Base-by-base conservation (phyloP, 2,113 vertebrate genomes). In the Arenaria interpres region DNA sequence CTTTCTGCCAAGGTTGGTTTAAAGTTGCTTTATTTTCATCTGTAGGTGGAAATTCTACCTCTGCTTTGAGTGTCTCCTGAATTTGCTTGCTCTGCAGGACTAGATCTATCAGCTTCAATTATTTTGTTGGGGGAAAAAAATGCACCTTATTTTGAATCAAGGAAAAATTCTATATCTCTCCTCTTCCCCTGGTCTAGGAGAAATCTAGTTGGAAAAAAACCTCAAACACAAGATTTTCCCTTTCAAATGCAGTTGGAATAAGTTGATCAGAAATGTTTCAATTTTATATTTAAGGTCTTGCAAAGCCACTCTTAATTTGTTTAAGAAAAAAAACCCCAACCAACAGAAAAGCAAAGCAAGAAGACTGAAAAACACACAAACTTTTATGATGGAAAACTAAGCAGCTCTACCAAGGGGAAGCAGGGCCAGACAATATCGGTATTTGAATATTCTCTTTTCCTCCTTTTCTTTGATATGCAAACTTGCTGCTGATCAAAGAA, bases 391-490 rank as follows among this genome's bases (percentile, higher is more conserved):
- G 85, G 54, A 41, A 73, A 91, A 53, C 43, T 17, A 22, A 28
- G 23, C 39, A 69, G 66, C 54, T 60, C 56, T 15, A 48, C 39
- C 76, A 19, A 69, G 66, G 89, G 76, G n/a, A 88, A 82, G 62
- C 15, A 24, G 54, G 45, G 76, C 53, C 85, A 69, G 66, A 73
- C 75, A 60, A 20, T 18, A 60, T 48, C 3, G 0, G 59, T 20
- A 25, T 82, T n/a, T 79, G 62, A 89, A 83, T 79, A 78, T 91
- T 63, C 86, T 20, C 88, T 48, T 89, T 79, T 53, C 88, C 93
- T 83, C 16, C 62, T 79, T 33, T 62, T 53, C 88, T 95, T 95
- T 95, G 93, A 91, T 71, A 63, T 89, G 85, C 76, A 93, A 84
- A 79, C 85, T 57, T 33, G 46, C 48, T 63, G 64, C 69, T 11